These are phyloP conservation scores for Lethenteron camtschaticum DNA, from an alignment of 2,113 vertebrate species.

Conservation along the genomic window DNA sequence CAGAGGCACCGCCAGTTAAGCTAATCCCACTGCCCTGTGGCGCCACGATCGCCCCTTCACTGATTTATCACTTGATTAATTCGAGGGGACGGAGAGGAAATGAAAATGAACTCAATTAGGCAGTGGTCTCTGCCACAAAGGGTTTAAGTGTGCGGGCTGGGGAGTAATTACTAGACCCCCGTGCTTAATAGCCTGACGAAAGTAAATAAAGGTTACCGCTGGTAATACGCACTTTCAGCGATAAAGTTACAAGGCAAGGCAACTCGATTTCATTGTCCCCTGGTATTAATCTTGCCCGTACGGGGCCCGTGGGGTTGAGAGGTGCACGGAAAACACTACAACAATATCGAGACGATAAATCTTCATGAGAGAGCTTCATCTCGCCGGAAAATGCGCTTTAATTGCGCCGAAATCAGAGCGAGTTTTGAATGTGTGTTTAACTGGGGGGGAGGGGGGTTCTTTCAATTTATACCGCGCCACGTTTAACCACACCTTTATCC, in stretches of 20 bases:
- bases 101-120: constrained; percentile 4
- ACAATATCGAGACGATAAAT: no score
- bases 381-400: no score
- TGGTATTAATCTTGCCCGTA: neutral
- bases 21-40: neutral
- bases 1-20: neutral
- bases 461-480: no score
- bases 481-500: no score
- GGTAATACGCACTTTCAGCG: constrained; percentile 1
- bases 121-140: neutral
- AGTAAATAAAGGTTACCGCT: constrained; percentile 5
- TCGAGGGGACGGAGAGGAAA: neutral
- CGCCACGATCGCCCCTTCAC: neutral
- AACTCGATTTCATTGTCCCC: constrained; percentile 4
- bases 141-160: constrained; percentile 1
- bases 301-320: no score
- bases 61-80: constrained; percentile 6
- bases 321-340: no score
- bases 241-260: constrained; percentile 6
- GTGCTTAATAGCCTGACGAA: constrained; percentile 5
- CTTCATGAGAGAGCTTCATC: no score
- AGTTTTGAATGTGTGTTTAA: no score
- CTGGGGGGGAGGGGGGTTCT: no score
- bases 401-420: no score
- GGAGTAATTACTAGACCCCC: constrained; percentile 4